phyloP scores from a whole-genome alignment of 2,113 vertebrate species.

The Tursiops truncatus region DNA sequence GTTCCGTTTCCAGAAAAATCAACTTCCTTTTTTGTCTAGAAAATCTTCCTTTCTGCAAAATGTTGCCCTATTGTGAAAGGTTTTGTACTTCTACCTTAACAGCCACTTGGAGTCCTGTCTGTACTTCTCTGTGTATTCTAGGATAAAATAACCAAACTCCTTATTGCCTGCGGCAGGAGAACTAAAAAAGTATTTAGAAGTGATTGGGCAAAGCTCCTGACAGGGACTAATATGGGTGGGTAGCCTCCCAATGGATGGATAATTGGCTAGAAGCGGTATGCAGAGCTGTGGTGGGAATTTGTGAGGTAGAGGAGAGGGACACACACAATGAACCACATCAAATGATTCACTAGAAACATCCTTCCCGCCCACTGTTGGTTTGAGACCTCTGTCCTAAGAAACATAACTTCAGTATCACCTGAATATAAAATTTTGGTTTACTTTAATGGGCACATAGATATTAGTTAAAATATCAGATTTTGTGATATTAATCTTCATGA shows the following conservation, averaged over 20 bases:
- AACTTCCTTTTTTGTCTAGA: slow-evolving; percentile 3
- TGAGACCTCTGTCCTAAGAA: background rate
- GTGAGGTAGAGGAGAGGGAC: background rate
- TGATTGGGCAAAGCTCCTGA: background rate
- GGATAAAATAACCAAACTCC: background rate
- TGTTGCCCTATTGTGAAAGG: background rate
- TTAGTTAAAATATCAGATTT: background rate
- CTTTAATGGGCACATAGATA: background rate
- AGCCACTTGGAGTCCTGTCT: background rate
- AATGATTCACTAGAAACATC: background rate
- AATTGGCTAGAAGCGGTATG: no score
- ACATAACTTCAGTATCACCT: background rate
- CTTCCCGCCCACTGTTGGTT: background rate
- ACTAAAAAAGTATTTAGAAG: background rate
- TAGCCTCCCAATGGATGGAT: background rate
- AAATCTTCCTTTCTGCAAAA: slow-evolving; percentile 33
- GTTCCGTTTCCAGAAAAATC: background rate
- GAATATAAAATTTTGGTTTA: background rate
- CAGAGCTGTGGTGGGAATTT: background rate
- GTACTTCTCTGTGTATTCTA: background rate
- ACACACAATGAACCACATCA: background rate
- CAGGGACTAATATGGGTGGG: background rate
- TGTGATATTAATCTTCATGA: background rate
- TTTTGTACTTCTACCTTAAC: background rate
- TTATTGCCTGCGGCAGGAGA: background rate